These are phyloP conservation scores for Aphelenchoides besseyi DNA, from an alignment of 1,140 invertebrate genomes.

Conservation along the genomic window DNA sequence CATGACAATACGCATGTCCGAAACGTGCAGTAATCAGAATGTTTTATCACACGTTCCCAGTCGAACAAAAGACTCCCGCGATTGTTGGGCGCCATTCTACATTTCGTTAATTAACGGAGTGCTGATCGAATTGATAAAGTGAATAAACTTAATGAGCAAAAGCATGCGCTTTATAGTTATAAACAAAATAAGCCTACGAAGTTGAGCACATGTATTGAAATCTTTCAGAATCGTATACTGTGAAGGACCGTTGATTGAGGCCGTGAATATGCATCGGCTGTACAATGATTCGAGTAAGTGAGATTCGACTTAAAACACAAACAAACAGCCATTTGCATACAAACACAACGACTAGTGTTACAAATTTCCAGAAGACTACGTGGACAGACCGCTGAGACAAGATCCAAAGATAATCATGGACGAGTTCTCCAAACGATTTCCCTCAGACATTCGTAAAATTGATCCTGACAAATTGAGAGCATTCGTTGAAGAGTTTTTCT, in stretches of 20 bases:
- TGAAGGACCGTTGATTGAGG: constrained; percentile 73
- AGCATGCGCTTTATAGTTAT: not conserved
- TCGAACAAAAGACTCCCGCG: not conserved
- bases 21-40: not conserved
- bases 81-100: not conserved
- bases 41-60: not conserved
- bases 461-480: constrained; percentile 12
- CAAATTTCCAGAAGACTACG: too few species aligned
- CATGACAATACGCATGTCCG: not conserved
- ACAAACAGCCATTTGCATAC: too few species aligned
- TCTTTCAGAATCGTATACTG: constrained; percentile 71
- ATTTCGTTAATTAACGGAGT: not conserved
- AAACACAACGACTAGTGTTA: too few species aligned
- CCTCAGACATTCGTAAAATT: constrained; percentile 9
- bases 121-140: not conserved
- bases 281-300: constrained; percentile 79
- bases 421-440: not conserved
- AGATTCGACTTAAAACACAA: too few species aligned
- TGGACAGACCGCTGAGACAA: constrained; percentile 70
- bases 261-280: constrained; percentile 73
- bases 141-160: not conserved
- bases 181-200: not conserved
- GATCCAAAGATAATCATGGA: constrained; percentile 31
- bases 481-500: constrained; percentile 29
- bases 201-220: not conserved